A percentile compares a stretch with the other conserved stretches of the same genome.
These are phyloP conservation scores for Paedocypris micromegethes DNA, from an alignment of 2,797 vertebrate species.

Conservation along the genomic window DNA sequence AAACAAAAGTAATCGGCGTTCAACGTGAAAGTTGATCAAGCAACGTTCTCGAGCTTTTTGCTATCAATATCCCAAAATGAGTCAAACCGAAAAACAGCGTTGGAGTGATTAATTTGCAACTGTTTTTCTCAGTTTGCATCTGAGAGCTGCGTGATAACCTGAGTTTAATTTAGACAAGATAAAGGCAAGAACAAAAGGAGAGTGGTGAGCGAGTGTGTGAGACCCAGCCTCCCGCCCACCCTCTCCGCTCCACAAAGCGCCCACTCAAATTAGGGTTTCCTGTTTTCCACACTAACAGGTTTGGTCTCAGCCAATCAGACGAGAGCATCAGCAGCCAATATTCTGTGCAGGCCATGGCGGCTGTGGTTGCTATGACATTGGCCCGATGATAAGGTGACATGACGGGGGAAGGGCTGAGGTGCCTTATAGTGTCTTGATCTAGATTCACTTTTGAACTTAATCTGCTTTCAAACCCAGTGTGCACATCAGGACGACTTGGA, in stretches of 20 bases:
- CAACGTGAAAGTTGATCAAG: too few relatives aligned
- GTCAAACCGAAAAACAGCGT: slow-evolving; percentile 66
- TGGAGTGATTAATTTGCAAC: slow-evolving; percentile 63
- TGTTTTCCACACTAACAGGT: slow-evolving; percentile 72
- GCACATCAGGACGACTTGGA: too few relatives aligned
- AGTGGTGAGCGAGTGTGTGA: slow-evolving; percentile 30
- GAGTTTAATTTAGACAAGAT: slow-evolving; percentile 28
- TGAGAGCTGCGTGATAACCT: slow-evolving; percentile 32
- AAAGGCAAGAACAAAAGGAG: slow-evolving; percentile 34
- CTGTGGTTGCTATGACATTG: slow-evolving; percentile 62
- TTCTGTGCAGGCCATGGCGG: slow-evolving; percentile 56
- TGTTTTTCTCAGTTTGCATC: slow-evolving; percentile 33
- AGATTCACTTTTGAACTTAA: not conserved
- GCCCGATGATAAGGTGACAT: slow-evolving; percentile 56
- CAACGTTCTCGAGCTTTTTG: slow-evolving; percentile 18
- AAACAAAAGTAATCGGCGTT: too few relatives aligned
- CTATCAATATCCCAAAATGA: slow-evolving; percentile 56
- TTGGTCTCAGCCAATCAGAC: slow-evolving; percentile 63
- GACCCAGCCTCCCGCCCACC: slow-evolving; percentile 65
- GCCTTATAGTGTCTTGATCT: slow-evolving; percentile 8
- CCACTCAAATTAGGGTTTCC: slow-evolving; percentile 72
- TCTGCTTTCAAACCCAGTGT: not conserved
- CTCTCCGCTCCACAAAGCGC: slow-evolving; percentile 67
- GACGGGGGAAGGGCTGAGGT: slow-evolving; percentile 29
- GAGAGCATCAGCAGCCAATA: slow-evolving; percentile 57